These are phyloP conservation scores for Periophthalmus magnuspinnatus DNA, from an alignment of 2,797 vertebrate species.

Conservation along the genomic window DNA sequence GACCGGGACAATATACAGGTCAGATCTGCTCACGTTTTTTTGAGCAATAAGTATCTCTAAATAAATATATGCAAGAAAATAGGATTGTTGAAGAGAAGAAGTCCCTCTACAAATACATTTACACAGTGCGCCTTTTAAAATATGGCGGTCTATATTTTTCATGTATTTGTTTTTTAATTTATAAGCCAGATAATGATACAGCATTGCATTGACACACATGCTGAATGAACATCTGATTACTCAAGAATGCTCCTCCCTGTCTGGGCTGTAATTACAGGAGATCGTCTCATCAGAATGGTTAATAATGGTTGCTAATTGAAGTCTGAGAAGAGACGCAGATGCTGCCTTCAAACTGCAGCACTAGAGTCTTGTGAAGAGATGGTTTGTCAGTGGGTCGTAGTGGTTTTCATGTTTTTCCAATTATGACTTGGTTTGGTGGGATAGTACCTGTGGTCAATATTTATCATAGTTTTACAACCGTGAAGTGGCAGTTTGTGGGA, in stretches of 20 bases:
- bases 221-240: not conserved
- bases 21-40: no score
- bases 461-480: no score
- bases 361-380: slow-evolving; percentile 37
- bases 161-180: not conserved
- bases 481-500: no score
- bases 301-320: slow-evolving; percentile 12
- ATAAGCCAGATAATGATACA: not conserved
- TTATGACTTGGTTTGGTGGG: slow-evolving; percentile 15
- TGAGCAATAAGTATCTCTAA: no score
- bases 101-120: no score
- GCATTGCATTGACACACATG: not conserved
- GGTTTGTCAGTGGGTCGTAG: slow-evolving; percentile 16
- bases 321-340: slow-evolving; percentile 33
- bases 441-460: no score
- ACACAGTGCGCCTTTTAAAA: not conserved
- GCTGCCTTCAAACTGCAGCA: slow-evolving; percentile 21
- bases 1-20: no score
- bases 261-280: not conserved
- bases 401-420: no score
- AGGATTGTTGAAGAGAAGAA: no score
- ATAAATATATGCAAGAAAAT: no score
- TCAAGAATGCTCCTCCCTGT: no score
- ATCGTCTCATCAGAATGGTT: not conserved
- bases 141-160: not conserved